A percentile compares a stretch with the other conserved stretches of the same genome.
These are phyloP conservation scores for Lasioglossum figueresi DNA, from an alignment of 2,888 invertebrate genomes.

Conservation along the genomic window DNA sequence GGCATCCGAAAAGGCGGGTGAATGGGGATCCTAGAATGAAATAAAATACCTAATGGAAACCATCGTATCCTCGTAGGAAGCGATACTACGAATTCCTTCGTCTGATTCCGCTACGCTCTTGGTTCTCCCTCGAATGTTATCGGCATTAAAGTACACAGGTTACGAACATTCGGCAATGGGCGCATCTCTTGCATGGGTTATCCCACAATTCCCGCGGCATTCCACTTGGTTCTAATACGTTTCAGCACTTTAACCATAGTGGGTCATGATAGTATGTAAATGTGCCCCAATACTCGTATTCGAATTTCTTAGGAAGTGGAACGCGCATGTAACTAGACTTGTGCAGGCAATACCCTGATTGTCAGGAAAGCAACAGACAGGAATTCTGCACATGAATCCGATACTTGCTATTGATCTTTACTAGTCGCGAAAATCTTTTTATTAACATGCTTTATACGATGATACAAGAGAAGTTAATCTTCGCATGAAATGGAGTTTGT, in stretches of 20 bases:
- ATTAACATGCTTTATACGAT: neutral
- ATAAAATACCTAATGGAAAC: constrained; percentile 51
- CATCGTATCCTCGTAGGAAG: constrained; percentile 27
- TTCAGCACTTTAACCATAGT: constrained; percentile 6
- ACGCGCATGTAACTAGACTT: neutral
- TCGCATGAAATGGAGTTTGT: neutral
- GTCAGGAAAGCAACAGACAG: neutral
- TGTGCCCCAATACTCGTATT: neutral
- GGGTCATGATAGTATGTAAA: neutral
- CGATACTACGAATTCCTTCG: constrained; percentile 55
- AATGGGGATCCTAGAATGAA: constrained; percentile 14
- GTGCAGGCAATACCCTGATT: neutral
- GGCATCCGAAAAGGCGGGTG: neutral
- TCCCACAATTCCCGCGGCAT: neutral
- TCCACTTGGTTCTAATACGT: constrained; percentile 15
- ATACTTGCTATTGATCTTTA: too few species aligned
- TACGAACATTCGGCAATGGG: constrained; percentile 12
- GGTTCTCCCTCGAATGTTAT: constrained; percentile 26
- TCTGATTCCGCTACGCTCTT: constrained; percentile 27
- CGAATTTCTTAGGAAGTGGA: neutral
- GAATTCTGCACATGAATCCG: neutral
- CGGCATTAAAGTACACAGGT: constrained; percentile 47
- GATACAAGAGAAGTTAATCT: neutral
- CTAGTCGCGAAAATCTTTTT: neutral
- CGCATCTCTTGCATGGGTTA: constrained; percentile 19